Base-by-base conservation (phyloP, 2,888 invertebrate genomes). In the Eristalinus sepulchralis region DNA sequence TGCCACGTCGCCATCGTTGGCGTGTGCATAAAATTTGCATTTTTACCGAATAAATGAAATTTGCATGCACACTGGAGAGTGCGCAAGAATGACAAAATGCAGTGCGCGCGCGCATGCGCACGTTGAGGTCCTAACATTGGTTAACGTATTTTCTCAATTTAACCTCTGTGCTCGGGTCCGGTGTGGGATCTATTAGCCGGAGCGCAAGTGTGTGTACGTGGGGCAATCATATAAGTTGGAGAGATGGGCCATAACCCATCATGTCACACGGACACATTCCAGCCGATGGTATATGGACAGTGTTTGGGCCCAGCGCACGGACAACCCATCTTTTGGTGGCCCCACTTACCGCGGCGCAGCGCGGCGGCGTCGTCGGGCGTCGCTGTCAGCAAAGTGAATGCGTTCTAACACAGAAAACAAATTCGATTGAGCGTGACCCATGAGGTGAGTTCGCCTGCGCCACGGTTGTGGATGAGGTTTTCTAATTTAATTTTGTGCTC, bases 1-100 rank as follows among this genome's bases (percentile, higher is more conserved):
- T 59, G 13, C 53, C 31, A 66, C 39, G 22, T 27, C 57, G 11
- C 39, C 39, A 13, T 10, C 39, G n/a, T 59, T 53, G 73, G 83
- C 83, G 86, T 83, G 86, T 78, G 78, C 78, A 86, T 86, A 86
- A 83, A 86, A 86, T 86, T 83, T 86, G 31, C 86, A 86, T 86
- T 86, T 83, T 83, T 86, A 75, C 83, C 86, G 78, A 86, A 86
- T 86, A 86, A 86, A 86, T 79, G 78, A 66, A 53, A 86, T 86
- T 86, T 83, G 83, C 86, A 86, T 83, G 63, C 75, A 83, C 83
- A 83, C 78, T 55, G 68, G n/a, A n/a, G n/a, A 17, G 47, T 0
- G 47, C n/a, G 47, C 34, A 33, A 72, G 64, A 85, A 85, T 78
- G 85, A 86, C 85, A 86, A 83, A 77, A 85, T 68, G 60, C 77